Evolutionary conservation across 2,888 invertebrate species (phyloP).

Genomic region (Thyatira batis): DNA sequence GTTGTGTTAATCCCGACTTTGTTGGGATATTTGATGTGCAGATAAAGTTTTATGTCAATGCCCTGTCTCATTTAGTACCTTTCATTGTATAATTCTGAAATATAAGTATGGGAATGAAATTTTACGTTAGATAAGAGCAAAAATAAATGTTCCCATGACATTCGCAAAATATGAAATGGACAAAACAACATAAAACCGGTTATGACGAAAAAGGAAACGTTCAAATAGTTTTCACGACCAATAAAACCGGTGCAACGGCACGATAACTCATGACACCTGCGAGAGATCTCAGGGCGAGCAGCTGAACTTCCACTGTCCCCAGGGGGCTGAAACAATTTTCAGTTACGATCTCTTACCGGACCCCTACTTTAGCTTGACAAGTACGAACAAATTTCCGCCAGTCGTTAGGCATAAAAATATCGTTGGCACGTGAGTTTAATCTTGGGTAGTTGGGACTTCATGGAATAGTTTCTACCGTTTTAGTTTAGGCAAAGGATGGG

Average conservation of each 20-base stretch:
- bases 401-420: constrained; percentile 70
- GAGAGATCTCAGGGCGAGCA: constrained; percentile 50
- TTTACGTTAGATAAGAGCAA: not conserved
- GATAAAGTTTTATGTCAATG: not conserved
- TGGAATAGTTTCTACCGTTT: constrained; percentile 2
- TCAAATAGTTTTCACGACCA: constrained; percentile 46
- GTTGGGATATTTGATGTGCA: not conserved
- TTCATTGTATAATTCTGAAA: no score
- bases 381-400: constrained; percentile 53
- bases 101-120: no score
- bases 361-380: constrained; percentile 37
- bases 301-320: constrained; percentile 47
- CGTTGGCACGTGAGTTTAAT: constrained; percentile 58
- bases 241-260: constrained; percentile 58
- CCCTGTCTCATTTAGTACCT: not conserved
- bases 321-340: constrained; percentile 67
- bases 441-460: constrained; percentile 11
- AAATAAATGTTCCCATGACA: not conserved
- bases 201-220: constrained; percentile 21
- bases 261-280: constrained; percentile 73
- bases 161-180: not conserved
- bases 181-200: constrained; percentile 6
- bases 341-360: constrained; percentile 55
- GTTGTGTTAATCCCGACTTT: not conserved
- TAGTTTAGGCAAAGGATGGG: not conserved